phyloP scores from a whole-genome alignment of 2,797 vertebrate genomes.

The Pseudotriccus pelzelni region DNA sequence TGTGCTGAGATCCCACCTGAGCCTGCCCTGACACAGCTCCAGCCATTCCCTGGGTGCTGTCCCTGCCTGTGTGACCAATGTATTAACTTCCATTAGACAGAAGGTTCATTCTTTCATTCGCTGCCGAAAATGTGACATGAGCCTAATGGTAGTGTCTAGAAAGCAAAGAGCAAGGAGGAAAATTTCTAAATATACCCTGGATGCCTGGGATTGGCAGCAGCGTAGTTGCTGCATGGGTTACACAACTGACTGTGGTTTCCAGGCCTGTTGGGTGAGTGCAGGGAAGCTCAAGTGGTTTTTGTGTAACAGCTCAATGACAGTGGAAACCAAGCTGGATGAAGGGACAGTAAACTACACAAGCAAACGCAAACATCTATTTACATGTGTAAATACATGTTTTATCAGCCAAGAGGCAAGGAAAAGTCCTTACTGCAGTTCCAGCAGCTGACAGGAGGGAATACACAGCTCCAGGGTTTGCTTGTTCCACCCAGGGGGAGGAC shows the following conservation, averaged over 20 bases:
- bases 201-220: background rate
- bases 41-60: background rate
- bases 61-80: background rate
- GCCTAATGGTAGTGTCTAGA: background rate
- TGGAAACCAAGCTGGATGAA: background rate
- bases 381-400: background rate
- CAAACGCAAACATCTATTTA: background rate
- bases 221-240: rapidly evolving
- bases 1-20: background rate
- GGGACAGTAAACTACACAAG: background rate
- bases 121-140: background rate
- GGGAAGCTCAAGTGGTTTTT: background rate
- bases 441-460: background rate
- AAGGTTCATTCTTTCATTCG: background rate
- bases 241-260: background rate
- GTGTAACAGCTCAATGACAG: background rate
- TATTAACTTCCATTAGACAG: background rate
- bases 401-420: background rate
- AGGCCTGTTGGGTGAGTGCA: background rate
- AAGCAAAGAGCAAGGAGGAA: background rate
- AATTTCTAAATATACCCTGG: too few relatives aligned
- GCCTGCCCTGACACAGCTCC: background rate
- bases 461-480: background rate
- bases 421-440: background rate
- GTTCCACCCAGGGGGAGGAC: background rate